Evolutionary conservation across 2,888 invertebrate species (phyloP).

Genomic region (Cotesia congregata): DNA sequence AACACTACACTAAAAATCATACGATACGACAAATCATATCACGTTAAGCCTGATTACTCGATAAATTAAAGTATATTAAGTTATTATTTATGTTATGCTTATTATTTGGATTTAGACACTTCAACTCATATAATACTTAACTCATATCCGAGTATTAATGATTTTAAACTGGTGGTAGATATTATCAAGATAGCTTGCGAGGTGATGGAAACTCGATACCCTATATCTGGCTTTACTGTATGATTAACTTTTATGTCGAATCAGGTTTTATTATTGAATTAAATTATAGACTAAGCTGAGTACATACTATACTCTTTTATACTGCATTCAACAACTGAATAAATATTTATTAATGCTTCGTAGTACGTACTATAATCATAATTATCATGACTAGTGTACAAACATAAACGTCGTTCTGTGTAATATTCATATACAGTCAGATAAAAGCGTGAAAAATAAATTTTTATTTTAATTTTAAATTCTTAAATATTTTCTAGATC

Average conservation of each 20-base stretch:
- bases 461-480: too few relatives aligned
- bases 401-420: too few relatives aligned
- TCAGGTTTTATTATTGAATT: constrained; percentile 20
- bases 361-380: too few relatives aligned
- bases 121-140: too few relatives aligned
- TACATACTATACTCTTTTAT: background rate
- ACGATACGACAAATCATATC: too few relatives aligned
- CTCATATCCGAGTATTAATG: background rate
- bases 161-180: background rate
- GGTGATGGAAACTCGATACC: background rate
- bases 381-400: too few relatives aligned
- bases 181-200: background rate
- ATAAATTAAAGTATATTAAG: background rate
- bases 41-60: background rate
- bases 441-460: too few relatives aligned
- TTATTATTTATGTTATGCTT: background rate
- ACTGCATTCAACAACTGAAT: background rate
- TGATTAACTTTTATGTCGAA: background rate
- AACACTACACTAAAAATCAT: background rate
- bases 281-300: constrained; percentile 10
- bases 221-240: background rate
- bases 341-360: background rate
- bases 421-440: too few relatives aligned
- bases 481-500: too few relatives aligned
- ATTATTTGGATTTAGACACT: background rate